Evolutionary conservation across 2,888 invertebrate genomes (phyloP), one percentile per base, ranked within the genome.

Genomic region (Ectemnius lituratus): DNA sequence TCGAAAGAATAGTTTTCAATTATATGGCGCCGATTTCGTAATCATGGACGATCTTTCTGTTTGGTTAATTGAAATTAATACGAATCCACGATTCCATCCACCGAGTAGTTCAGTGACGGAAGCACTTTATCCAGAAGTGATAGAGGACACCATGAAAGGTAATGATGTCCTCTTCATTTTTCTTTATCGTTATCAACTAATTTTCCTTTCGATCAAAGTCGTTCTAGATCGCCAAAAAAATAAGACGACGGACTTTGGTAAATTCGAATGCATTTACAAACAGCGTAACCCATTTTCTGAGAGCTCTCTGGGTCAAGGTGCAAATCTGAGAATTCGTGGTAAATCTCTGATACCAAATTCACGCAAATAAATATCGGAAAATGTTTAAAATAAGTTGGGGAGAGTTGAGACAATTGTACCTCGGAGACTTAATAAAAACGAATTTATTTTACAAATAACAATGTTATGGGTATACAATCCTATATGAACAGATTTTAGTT

Each of bases 361-460:
- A 23, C 52, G 52, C 37, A 37, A 37, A 37, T 37, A 37, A 37
- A 37, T 8, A 37, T 37, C 11, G 11, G 8, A 11, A 37, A 37
- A 11, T 37, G 37, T 37, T 11, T 37, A 11, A 37, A 37, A 37
- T 11, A 37, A 11, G 2, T 8, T 6, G 11, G 11, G 8, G 11
- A 6, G 8, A 16, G 11, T 52, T 52, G 52, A 11, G 2, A 52
- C n/a, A 52, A 16, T 52, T 14, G 52, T 52, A 11, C 49, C 27
- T 37, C 18, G 62, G 23, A 8, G 28, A 67, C 11, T 80, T 85
- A 84, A 81, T 85, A 85, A 80, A 85, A 85, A 85, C 76, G 62
- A 80, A 72, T 87, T 88, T 87, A 88, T 87, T 85, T 83, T 86
- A 87, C 85, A 87, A 85, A 79, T 88, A 88, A 87, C 84, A 83